Percentiles rank a stretch among this genome's conserved stretches.
Evolutionary conservation across 2,888 invertebrate genomes (phyloP).

Genomic region (Argyresthia albistria): DNA sequence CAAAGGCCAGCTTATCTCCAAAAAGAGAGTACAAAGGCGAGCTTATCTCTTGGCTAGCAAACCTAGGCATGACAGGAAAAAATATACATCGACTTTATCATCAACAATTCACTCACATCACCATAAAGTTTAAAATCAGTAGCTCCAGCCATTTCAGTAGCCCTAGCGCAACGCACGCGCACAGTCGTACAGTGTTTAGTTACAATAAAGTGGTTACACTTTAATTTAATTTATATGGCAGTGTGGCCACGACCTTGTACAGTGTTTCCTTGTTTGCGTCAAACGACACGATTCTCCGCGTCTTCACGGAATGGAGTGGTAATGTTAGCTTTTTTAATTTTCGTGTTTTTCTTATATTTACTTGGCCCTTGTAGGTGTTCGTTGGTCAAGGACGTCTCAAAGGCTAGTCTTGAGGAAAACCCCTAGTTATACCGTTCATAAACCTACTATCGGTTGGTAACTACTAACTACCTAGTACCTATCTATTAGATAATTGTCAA

Average conservation of each 20-base stretch:
- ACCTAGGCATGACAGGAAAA: too few relatives aligned
- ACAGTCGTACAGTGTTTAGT: constrained; percentile 29
- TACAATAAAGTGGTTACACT: constrained; percentile 9
- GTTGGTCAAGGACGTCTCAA: too few relatives aligned
- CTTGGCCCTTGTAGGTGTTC: constrained; percentile 17
- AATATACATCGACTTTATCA: too few relatives aligned
- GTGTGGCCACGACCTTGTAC: constrained; percentile 56
- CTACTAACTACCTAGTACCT: too few relatives aligned
- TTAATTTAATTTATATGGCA: constrained; percentile 61
- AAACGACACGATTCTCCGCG: neutral
- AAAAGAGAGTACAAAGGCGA: too few relatives aligned
- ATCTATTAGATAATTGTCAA: neutral
- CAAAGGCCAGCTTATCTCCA: too few relatives aligned
- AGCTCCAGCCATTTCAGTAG: constrained; percentile 33
- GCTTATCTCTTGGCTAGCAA: too few relatives aligned
- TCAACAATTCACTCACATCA: constrained; percentile 11
- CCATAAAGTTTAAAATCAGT: constrained; percentile 18
- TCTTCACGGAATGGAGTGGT: constrained; percentile 50
- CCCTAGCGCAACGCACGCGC: constrained; percentile 55
- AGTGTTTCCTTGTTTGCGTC: constrained; percentile 42
- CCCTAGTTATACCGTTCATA: too few relatives aligned
- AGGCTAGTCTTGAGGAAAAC: too few relatives aligned
- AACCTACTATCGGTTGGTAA: too few relatives aligned
- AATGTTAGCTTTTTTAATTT: constrained; percentile 18
- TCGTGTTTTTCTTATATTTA: constrained; percentile 14